phyloP scores from a whole-genome alignment of 2,113 vertebrate genomes.

The Gila orcuttii region DNA sequence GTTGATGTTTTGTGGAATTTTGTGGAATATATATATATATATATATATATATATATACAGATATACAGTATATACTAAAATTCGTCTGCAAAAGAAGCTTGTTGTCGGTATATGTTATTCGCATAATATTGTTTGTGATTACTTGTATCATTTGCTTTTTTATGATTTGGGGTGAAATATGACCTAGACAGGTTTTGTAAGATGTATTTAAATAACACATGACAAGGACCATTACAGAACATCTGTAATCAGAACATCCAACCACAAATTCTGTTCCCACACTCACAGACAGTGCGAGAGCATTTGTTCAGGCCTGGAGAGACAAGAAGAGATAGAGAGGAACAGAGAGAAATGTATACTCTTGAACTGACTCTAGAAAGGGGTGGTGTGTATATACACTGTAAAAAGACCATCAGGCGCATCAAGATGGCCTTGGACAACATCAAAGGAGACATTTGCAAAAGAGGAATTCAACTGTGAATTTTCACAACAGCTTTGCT shows the following conservation, averaged over 20 bases:
- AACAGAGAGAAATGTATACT: conserved; percentile 38
- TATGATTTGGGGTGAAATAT: neutral
- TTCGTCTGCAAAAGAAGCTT: neutral
- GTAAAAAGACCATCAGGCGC: conserved; percentile 22
- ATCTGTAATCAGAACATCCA: conserved; percentile 22
- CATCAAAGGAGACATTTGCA: conserved; percentile 17
- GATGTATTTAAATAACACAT: conserved; percentile 14
- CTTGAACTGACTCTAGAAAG: conserved; percentile 29
- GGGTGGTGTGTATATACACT: conserved; percentile 32
- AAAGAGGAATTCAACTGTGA: conserved; percentile 34
- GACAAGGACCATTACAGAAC: conserved; percentile 28
- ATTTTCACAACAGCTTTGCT: conserved; percentile 1
- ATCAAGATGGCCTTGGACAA: conserved; percentile 8
- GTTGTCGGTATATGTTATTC: neutral
- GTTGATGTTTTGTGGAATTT: neutral
- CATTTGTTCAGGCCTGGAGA: conserved; percentile 6
- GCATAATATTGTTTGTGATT: neutral
- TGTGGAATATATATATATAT: no score
- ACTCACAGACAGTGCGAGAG: neutral
- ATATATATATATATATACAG: no score
- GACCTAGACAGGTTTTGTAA: neutral
- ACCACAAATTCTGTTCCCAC: conserved; percentile 9
- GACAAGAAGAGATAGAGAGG: conserved; percentile 11
- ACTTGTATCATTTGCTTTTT: neutral
- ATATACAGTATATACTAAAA: no score